Percentiles rank a stretch among this genome's conserved stretches.
Conservation (phyloP, 2,888 invertebrate genomes). For the Campoplex capitator region DNA sequence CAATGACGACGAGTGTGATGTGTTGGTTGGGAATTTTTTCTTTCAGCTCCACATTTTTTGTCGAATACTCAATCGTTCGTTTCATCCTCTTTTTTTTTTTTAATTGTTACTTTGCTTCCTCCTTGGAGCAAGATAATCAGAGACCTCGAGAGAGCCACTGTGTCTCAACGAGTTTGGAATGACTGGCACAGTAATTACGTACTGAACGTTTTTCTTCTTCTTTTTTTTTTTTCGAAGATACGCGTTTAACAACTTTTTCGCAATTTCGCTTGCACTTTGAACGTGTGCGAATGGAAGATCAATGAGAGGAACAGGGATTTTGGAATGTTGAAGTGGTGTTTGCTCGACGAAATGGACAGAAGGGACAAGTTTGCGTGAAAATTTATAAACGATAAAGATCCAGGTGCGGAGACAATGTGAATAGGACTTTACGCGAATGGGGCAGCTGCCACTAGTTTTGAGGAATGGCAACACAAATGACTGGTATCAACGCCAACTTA, state of each 20-base stretch:
- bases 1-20: no score
- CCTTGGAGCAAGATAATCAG: background rate
- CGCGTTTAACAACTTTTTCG: slow-evolving; percentile 1
- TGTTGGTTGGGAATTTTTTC: background rate
- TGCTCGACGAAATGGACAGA: background rate
- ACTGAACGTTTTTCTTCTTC: slow-evolving; percentile 12
- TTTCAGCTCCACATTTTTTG: background rate
- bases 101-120: background rate
- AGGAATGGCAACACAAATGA: slow-evolving; percentile 11
- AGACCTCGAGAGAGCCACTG: background rate
- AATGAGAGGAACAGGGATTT: background rate
- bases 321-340: background rate
- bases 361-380: background rate
- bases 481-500: slow-evolving; percentile 37
- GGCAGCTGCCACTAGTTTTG: background rate
- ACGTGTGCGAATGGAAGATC: background rate
- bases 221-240: slow-evolving; percentile 4
- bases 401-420: background rate
- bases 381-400: background rate
- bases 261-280: background rate
- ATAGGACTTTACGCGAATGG: background rate
- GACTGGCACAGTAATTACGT: slow-evolving; percentile 34
- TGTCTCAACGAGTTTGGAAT: background rate
- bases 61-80: background rate
- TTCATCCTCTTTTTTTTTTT: background rate